phyloP scores from a whole-genome alignment of 2,888 invertebrate species.

The Celastrina argiolus region DNA sequence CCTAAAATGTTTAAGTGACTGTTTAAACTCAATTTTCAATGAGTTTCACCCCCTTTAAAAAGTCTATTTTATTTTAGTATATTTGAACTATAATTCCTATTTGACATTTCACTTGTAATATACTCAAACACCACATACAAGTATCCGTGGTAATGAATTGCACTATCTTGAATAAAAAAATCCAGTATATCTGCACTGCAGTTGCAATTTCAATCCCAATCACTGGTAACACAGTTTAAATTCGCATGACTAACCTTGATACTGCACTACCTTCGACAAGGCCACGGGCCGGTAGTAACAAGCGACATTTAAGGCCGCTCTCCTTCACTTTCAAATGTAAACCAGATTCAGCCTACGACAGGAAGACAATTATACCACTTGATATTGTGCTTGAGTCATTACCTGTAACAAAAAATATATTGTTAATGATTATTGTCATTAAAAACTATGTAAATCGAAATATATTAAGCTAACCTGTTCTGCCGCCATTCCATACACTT shows the following conservation, averaged over 20 bases:
- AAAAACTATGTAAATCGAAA: too few species aligned
- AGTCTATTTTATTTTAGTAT: too few species aligned
- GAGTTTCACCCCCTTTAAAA: too few species aligned
- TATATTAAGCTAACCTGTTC: too few species aligned
- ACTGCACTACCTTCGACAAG: constrained; percentile 39
- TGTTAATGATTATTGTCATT: neutral
- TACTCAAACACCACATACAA: neutral
- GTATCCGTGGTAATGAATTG: neutral
- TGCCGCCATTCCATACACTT: too few species aligned
- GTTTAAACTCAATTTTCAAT: too few species aligned
- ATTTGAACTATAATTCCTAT: neutral
- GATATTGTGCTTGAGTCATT: constrained; percentile 6
- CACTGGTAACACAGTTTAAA: neutral
- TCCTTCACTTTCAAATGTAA: constrained; percentile 45
- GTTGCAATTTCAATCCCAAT: neutral
- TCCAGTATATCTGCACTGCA: neutral
- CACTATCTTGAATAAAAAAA: neutral
- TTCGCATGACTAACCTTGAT: constrained; percentile 6
- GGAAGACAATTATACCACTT: constrained; percentile 20
- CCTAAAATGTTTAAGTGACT: too few species aligned
- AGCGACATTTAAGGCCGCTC: constrained; percentile 54
- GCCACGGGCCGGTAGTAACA: constrained; percentile 48
- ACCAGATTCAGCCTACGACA: constrained; percentile 6
- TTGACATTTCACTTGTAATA: neutral
- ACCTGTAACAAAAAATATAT: constrained; percentile 16